Conservation (phyloP, 2,888 invertebrate species). For the Atherix ibis region DNA sequence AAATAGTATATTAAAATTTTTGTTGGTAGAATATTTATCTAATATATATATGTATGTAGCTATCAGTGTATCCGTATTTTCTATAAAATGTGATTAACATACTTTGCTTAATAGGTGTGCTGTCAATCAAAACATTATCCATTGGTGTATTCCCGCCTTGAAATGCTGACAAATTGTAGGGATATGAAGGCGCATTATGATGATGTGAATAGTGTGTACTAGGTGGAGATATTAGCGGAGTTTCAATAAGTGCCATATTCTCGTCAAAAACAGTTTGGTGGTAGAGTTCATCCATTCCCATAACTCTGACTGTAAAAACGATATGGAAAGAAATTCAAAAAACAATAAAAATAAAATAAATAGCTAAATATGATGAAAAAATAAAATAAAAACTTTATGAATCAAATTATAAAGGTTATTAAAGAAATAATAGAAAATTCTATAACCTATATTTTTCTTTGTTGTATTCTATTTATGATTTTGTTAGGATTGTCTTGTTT, state of each 20-base stretch:
- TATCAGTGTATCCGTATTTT: no score
- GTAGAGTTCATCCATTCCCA: constrained; percentile 34
- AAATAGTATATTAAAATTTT: no score
- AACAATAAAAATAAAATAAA: constrained; percentile 1
- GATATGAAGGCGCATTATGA: constrained; percentile 26
- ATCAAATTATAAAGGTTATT: no score
- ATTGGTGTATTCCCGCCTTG: constrained; percentile 23
- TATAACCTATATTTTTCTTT: no score
- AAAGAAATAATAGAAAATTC: no score
- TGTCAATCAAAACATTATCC: constrained; percentile 16
- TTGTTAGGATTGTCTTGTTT: no score
- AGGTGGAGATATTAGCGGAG: constrained; percentile 28
- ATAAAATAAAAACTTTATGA: not conserved
- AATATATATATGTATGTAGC: no score
- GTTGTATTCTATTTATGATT: no score
- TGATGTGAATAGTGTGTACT: constrained; percentile 28
- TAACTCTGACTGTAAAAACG: constrained; percentile 31
- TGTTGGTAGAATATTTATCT: no score
- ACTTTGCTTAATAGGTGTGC: constrained; percentile 31
- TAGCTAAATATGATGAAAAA: not conserved
- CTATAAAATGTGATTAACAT: no score
- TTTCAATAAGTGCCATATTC: constrained; percentile 33
- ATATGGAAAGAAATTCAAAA: constrained; percentile 1
- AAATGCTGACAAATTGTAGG: constrained; percentile 33
- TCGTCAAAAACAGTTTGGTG: constrained; percentile 33